Percentiles rank a stretch among this genome's conserved stretches.
Evolutionary conservation across 2,113 vertebrate genomes (phyloP).

Genomic region (Chaetodon trifascialis): DNA sequence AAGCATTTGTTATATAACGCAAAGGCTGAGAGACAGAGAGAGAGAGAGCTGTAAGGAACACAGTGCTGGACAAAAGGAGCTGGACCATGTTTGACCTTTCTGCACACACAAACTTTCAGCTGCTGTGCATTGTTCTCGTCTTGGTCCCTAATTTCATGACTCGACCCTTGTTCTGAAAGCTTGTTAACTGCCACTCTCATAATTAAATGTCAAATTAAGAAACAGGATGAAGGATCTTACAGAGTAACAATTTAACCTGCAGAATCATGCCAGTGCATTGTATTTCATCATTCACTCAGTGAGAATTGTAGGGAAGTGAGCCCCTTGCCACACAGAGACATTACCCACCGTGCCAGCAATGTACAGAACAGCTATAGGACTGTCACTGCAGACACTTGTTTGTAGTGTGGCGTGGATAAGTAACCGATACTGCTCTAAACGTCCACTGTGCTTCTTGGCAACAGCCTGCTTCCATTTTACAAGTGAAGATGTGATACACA

Average conservation of each 20-base stretch:
- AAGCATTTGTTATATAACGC: conserved; percentile 73
- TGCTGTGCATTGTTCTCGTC: neutral
- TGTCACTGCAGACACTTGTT: neutral
- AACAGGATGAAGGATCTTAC: neutral
- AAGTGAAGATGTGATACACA: neutral
- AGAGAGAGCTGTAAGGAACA: conserved; percentile 48
- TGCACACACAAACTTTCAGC: neutral
- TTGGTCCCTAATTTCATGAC: neutral
- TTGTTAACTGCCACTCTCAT: neutral
- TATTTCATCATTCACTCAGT: conserved; percentile 19
- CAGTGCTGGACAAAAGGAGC: neutral
- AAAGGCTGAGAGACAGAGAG: neutral
- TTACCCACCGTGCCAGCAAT: neutral
- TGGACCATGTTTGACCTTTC: conserved; percentile 29
- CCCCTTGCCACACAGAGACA: neutral
- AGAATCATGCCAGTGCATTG: neutral
- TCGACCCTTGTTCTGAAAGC: neutral
- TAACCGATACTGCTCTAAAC: neutral
- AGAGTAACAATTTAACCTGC: neutral
- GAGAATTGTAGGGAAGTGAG: conserved; percentile 37
- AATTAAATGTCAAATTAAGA: neutral
- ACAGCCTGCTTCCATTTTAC: conserved; percentile 26
- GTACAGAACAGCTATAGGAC: neutral
- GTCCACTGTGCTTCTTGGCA: conserved; percentile 20
- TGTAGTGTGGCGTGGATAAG: neutral